These are phyloP conservation scores for Manis crassicaudata DNA, from an alignment of 2,797 vertebrate species.

Conservation along the genomic window DNA sequence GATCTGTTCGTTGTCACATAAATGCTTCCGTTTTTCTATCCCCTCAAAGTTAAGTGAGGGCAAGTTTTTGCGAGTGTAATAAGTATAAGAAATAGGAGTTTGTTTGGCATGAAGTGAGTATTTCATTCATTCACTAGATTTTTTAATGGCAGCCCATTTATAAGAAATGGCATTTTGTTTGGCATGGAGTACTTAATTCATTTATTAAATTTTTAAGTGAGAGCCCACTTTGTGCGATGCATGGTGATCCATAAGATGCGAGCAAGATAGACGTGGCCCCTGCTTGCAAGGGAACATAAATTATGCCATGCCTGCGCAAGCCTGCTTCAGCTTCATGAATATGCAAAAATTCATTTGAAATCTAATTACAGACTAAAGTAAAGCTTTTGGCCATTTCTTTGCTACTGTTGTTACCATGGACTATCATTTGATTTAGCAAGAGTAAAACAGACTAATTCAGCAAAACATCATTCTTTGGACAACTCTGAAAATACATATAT, in stretches of 20 bases:
- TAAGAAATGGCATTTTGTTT: neutral
- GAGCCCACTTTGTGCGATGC: neutral
- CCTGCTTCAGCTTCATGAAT: neutral
- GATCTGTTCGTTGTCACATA: neutral
- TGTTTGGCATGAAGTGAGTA: neutral
- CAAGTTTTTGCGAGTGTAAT: neutral
- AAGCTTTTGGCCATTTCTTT: conserved; percentile 63
- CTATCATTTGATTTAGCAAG: neutral
- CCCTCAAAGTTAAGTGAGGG: neutral
- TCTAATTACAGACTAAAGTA: neutral
- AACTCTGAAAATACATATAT: neutral
- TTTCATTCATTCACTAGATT: neutral
- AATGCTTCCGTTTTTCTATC: neutral
- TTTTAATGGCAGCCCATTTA: neutral
- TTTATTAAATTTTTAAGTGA: neutral
- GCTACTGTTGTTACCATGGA: neutral
- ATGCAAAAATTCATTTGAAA: conserved; percentile 38
- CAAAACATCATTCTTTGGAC: conserved; percentile 1
- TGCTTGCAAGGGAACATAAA: neutral
- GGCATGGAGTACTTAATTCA: neutral
- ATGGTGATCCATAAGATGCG: neutral
- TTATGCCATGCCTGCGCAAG: neutral
- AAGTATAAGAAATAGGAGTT: neutral
- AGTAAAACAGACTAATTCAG: neutral
- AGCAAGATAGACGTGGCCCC: neutral